phyloP scores from a whole-genome alignment of 2,797 vertebrate genomes.

The Pteronotus mesoamericanus region DNA sequence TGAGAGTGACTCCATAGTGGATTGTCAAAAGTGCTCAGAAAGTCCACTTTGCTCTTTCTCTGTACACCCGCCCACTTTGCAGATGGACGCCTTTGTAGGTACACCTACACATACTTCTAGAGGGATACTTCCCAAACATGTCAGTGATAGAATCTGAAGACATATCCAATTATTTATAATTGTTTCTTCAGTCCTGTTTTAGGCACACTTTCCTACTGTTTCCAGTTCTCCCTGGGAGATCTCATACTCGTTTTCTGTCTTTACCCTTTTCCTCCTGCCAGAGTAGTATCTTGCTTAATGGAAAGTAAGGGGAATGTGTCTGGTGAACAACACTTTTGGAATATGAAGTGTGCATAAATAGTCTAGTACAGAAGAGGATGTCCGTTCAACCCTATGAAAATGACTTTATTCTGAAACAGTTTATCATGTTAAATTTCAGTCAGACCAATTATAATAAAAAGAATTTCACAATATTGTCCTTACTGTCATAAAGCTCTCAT shows the following conservation, averaged over 20 bases:
- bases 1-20: background rate
- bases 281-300: constrained; percentile 13
- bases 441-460: constrained; percentile 24
- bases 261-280: background rate
- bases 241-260: background rate
- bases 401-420: constrained; percentile 33
- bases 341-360: background rate
- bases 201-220: background rate
- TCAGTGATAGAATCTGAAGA: background rate
- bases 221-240: background rate
- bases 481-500: constrained; percentile 15
- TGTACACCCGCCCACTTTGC: background rate
- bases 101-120: background rate
- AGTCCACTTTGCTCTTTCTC: background rate
- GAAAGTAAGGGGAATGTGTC: background rate
- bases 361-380: background rate
- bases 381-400: background rate
- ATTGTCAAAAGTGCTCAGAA: background rate
- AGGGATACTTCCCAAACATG: background rate
- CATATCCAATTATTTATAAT: background rate
- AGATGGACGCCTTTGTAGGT: background rate
- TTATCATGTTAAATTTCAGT: constrained; percentile 41
- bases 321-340: constrained; percentile 1
- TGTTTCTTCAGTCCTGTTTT: background rate
- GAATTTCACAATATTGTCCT: background rate